Conservation (phyloP, 2,797 vertebrate species). For the Threskiornis aethiopicus region DNA sequence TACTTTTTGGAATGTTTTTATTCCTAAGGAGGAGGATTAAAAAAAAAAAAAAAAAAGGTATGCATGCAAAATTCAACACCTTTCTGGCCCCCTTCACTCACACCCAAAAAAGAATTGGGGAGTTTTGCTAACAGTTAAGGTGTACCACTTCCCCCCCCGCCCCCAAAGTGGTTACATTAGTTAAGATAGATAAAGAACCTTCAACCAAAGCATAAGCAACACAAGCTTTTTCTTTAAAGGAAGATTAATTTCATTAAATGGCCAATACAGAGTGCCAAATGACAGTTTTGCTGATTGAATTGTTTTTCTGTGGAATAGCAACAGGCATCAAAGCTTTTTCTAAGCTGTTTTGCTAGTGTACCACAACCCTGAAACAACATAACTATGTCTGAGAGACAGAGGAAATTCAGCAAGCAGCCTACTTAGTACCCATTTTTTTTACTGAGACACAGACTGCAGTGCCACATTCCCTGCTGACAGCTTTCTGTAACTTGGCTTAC, state of each 20-base stretch:
- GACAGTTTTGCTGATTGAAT: background rate
- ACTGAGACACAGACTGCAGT: background rate
- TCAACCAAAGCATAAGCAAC: background rate
- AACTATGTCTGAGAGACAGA: background rate
- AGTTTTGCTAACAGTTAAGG: background rate
- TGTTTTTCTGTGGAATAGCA: background rate
- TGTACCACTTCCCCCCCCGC: fast-evolving
- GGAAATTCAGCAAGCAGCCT: background rate
- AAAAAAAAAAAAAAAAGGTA: background rate
- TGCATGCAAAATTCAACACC: background rate
- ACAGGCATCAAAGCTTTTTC: background rate
- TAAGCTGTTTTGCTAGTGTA: background rate
- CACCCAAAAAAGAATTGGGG: background rate
- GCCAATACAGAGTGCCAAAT: background rate
- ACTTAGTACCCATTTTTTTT: fast-evolving
- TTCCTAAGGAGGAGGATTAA: background rate
- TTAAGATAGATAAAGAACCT: background rate
- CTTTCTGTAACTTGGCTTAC: background rate
- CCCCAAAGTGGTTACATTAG: fast-evolving
- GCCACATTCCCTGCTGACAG: background rate
- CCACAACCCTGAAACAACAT: background rate
- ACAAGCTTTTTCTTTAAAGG: background rate
- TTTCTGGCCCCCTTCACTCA: background rate
- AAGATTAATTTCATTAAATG: background rate
- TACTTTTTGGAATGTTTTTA: background rate